Evolutionary conservation across 2,888 invertebrate genomes (phyloP).

Genomic region (Drosophila recens): DNA sequence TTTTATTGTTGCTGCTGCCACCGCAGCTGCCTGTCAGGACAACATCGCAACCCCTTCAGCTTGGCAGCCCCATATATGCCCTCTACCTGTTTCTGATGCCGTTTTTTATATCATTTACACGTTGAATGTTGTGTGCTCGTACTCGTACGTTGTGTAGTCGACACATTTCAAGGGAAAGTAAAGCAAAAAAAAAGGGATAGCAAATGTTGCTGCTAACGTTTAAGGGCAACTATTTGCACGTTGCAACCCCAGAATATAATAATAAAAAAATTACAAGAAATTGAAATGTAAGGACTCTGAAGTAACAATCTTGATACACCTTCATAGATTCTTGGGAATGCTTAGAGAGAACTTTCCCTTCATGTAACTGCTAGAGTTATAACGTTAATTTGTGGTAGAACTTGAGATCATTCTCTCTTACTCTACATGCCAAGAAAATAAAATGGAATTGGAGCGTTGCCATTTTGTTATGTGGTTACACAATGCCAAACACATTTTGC

Average conservation of each 20-base stretch:
- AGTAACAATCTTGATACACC: constrained; percentile 16
- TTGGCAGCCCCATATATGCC: constrained; percentile 10
- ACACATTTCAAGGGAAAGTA: constrained; percentile 46
- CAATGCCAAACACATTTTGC: neutral
- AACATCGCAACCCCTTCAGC: constrained; percentile 47
- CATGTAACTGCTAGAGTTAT: neutral
- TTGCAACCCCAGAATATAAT: constrained; percentile 15
- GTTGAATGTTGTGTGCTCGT: constrained; percentile 42
- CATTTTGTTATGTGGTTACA: too few relatives aligned
- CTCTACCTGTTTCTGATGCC: constrained; percentile 22
- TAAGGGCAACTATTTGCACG: constrained; percentile 25
- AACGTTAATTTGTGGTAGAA: neutral
- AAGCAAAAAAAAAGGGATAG: constrained; percentile 1
- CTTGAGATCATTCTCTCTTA: neutral
- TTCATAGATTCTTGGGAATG: neutral
- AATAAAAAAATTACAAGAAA: constrained; percentile 29
- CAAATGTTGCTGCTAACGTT: constrained; percentile 34
- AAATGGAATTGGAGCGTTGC: neutral
- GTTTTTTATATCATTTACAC: constrained; percentile 74
- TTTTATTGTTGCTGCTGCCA: constrained; percentile 41
- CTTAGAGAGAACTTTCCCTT: neutral
- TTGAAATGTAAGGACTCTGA: constrained; percentile 28
- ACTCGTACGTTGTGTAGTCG: constrained; percentile 34
- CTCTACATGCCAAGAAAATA: neutral
- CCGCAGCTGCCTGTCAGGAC: constrained; percentile 28